A percentile compares a stretch with the other conserved stretches of the same genome.
Conservation (phyloP, 2,797 vertebrate species). For the Cygnus olor region DNA sequence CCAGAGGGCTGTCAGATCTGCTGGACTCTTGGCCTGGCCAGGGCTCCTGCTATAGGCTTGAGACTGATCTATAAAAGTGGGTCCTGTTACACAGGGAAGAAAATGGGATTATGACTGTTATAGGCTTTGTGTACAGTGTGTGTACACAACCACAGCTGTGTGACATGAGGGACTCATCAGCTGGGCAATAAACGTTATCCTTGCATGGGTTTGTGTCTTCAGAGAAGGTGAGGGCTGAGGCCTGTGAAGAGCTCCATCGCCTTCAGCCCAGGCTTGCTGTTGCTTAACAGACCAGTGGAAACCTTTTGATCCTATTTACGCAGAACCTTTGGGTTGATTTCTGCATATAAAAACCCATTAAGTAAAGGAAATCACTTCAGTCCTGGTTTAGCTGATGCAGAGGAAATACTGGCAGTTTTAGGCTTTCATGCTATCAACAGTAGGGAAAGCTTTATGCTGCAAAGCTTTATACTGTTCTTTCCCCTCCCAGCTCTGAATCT, state of each 20-base stretch:
- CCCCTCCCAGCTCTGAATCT: not conserved
- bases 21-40: not conserved
- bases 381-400: not conserved
- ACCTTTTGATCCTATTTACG: not conserved
- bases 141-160: not conserved
- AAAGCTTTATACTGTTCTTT: not conserved
- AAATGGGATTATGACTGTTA: not conserved
- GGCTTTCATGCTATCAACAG: not conserved
- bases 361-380: not conserved
- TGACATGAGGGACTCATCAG: not conserved
- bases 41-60: not conserved
- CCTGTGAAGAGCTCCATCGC: fast-evolving
- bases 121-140: fast-evolving
- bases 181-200: not conserved
- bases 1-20: not conserved
- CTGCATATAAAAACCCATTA: not conserved
- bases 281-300: not conserved
- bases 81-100: not conserved
- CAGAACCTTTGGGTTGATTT: not conserved
- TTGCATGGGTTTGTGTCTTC: not conserved
- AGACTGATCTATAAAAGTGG: fast-evolving
- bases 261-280: not conserved
- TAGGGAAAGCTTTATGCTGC: not conserved
- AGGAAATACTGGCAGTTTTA: not conserved
- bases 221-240: not conserved